phyloP scores from a whole-genome alignment of 2,113 vertebrate genomes.

The Tupaia tana region DNA sequence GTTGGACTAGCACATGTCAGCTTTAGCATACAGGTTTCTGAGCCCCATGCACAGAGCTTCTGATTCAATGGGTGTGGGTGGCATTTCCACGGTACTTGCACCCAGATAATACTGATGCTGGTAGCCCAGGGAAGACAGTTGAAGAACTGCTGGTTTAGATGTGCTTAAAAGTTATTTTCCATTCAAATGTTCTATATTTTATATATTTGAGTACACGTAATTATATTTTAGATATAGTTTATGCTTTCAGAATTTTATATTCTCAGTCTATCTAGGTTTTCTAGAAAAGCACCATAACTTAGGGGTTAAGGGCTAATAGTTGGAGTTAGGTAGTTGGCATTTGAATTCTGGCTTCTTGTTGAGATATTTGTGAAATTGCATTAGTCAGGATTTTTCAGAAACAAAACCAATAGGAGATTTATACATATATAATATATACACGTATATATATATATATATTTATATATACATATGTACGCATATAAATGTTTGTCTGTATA shows the following conservation, averaged over 20 bases:
- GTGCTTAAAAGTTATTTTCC: not conserved
- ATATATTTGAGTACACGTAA: not conserved
- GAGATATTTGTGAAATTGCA: not conserved
- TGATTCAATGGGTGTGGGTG: no score
- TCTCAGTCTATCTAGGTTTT: not conserved
- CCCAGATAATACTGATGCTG: no score
- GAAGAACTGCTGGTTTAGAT: not conserved
- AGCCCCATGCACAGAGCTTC: not conserved
- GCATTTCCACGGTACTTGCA: no score
- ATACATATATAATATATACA: not conserved
- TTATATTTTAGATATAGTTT: not conserved
- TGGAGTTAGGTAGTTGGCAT: not conserved
- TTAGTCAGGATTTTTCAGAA: not conserved
- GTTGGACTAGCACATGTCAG: not conserved
- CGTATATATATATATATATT: no score
- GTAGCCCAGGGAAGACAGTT: not conserved
- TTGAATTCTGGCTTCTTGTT: not conserved
- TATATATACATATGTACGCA: no score
- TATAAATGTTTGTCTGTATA: no score
- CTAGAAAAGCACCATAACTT: not conserved
- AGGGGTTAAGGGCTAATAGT: no score
- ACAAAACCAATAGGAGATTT: not conserved
- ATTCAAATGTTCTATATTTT: not conserved
- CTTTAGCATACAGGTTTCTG: not conserved
- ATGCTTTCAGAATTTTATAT: not conserved